Conservation (phyloP, 2,113 vertebrate genomes). For the Fulica atra region DNA sequence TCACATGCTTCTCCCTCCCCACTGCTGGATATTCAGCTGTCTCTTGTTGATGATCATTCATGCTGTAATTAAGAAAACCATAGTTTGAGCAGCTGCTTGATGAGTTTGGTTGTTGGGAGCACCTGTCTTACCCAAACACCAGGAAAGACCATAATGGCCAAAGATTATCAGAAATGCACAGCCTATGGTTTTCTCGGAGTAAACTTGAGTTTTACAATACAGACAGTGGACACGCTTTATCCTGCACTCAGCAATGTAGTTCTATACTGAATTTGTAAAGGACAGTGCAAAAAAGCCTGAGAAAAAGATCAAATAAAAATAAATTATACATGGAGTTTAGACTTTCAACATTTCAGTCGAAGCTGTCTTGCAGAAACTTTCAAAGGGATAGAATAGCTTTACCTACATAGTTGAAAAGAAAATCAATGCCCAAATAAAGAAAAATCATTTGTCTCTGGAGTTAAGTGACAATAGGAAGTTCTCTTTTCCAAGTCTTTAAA, state of each 20-base stretch:
- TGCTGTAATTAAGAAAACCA: background rate
- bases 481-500: background rate
- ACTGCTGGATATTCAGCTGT: background rate
- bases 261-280: background rate
- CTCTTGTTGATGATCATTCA: background rate
- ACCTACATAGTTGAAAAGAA: background rate
- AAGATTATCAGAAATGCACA: background rate
- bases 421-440: background rate
- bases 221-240: background rate
- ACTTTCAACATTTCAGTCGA: background rate
- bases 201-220: background rate
- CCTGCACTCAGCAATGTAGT: background rate
- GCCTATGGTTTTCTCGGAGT: background rate
- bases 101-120: background rate
- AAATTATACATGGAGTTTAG: background rate
- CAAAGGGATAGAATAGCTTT: background rate
- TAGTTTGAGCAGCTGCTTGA: background rate
- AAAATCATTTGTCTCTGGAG: background rate
- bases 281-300: rapidly evolving
- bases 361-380: background rate
- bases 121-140: background rate
- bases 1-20: background rate
- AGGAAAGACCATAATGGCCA: background rate
- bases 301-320: background rate
- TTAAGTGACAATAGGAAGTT: background rate